Base-by-base conservation (phyloP, 1,140 invertebrate species). In the Conus ventricosus region DNA sequence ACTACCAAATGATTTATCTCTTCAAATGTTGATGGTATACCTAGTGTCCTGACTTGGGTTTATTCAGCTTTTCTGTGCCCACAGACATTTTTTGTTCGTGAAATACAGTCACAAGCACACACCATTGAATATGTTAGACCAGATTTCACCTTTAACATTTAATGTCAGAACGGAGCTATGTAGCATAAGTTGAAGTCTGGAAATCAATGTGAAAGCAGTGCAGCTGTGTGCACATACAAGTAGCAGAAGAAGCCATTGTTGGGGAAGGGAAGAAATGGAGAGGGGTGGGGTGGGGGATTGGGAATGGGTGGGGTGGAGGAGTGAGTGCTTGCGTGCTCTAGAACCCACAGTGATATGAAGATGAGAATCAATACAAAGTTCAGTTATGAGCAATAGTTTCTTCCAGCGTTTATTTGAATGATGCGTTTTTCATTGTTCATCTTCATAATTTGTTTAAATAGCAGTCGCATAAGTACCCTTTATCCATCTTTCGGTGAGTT, bases 151-250 rank as follows among this genome's bases (percentile, higher is more conserved):
- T 71, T 71, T 71, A 23, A 71, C 67, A 71, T 71, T 71, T 71
- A 23, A n/a, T 71, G 67, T 71, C 7, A 60, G 15, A 60, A 60
- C 8, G 15, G 67, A 71, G 67, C 67, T 1, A 4, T 20, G 67
- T 20, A 71, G 67, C 67, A 20, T 71, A n/a, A n/a, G 67, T 71
- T 71, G 67, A 71, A 71, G 67, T 71, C 67, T 71, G 67, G 67
- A n/a, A 71, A 71, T 71, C 67, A 71, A 71, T 71, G 67, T 71
- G 67, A 20, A 6, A 71, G 67, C 17, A 71, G 67, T 23, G 20
- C 67, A 23, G 20, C 17, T n/a, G 67, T 71, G 13, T 71, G 20
- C 67, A 71, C 67, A n/a, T 23, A 20, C 6, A 71, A 71, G 23
- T 20, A 23, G 67, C 17, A 85, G 57, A 60, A 23, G 55, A 55